A percentile compares a stretch with the other conserved stretches of the same genome.
Conservation (phyloP, 92 coral and sea anemone species). For the Desmophyllum pertusum region DNA sequence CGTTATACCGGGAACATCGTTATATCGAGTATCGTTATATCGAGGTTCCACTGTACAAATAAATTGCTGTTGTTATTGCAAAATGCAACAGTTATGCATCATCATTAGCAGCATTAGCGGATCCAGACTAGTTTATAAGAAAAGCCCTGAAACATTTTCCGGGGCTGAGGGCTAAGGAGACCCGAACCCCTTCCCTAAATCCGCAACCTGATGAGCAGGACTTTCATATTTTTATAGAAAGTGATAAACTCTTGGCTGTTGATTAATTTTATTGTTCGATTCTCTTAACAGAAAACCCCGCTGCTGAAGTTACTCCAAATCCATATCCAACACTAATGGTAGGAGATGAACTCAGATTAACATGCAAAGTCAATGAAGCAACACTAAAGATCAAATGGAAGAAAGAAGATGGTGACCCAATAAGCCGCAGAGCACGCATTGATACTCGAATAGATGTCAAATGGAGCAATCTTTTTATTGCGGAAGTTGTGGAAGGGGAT, state of each 20-base stretch:
- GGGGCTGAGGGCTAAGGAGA: too few relatives aligned
- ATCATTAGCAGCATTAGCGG: too few relatives aligned
- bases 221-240: too few relatives aligned
- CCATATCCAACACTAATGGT: not conserved
- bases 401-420: not conserved
- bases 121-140: too few relatives aligned
- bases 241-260: not conserved
- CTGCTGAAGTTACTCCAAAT: not conserved
- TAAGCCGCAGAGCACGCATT: not conserved
- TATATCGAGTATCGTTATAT: too few relatives aligned
- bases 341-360: slow-evolving; percentile 5
- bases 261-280: not conserved
- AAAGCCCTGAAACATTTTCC: too few relatives aligned
- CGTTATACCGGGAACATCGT: too few relatives aligned
- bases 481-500: not conserved
- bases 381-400: not conserved
- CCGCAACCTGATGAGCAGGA: too few relatives aligned
- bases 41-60: too few relatives aligned
- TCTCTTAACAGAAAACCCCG: not conserved
- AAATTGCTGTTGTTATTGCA: too few relatives aligned
- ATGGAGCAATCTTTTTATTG: not conserved
- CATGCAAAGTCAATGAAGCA: not conserved
- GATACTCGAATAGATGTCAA: not conserved
- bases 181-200: not conserved
- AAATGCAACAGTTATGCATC: too few relatives aligned